Conservation (phyloP, 2,797 vertebrate species). For the Xiphophorus birchmanni region DNA sequence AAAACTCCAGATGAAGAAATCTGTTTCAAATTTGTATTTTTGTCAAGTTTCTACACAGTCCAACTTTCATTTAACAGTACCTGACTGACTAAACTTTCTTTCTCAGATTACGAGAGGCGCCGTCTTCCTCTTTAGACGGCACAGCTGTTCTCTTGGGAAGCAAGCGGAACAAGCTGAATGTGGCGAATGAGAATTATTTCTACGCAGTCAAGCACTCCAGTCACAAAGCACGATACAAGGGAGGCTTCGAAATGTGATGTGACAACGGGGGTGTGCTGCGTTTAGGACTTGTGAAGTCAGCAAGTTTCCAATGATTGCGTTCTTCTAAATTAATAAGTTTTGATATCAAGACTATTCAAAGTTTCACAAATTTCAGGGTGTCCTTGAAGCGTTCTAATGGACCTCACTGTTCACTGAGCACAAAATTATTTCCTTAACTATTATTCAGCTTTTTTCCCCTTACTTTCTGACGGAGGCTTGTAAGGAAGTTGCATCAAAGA, state of each 20-base stretch:
- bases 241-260: not conserved
- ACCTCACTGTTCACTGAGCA: conserved; percentile 31
- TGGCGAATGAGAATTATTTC: not conserved
- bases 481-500: not conserved
- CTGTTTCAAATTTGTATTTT: not conserved
- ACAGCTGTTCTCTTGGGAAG: not conserved
- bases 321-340: conserved; percentile 29
- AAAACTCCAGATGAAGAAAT: not conserved
- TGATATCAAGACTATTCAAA: conserved; percentile 14
- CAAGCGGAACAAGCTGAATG: not conserved
- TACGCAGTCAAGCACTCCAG: not conserved
- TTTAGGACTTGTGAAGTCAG: conserved; percentile 18
- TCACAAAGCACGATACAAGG: not conserved
- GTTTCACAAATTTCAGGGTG: conserved; percentile 25
- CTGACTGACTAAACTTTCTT: not conserved
- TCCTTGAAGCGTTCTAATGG: conserved; percentile 26
- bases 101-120: no score
- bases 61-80: not conserved
- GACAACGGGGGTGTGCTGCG: conserved; percentile 6
- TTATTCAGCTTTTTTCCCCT: not conserved
- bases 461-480: not conserved
- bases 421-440: conserved; percentile 12
- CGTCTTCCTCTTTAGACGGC: not conserved
- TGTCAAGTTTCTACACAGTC: not conserved
- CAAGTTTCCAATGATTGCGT: conserved; percentile 10